Base-by-base conservation (phyloP, 2,797 vertebrate species). In the Capromys pilorides region DNA sequence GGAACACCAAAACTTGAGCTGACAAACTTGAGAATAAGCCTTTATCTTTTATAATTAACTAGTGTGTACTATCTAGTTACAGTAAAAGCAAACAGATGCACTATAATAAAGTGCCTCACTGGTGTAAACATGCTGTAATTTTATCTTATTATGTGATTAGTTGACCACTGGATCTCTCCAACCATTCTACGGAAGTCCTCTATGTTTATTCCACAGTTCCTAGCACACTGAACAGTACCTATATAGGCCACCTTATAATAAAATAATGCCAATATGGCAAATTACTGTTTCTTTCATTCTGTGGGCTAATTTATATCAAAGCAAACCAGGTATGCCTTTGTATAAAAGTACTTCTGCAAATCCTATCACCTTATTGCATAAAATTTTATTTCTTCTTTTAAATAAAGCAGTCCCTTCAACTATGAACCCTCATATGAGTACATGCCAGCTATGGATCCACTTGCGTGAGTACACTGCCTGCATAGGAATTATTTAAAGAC, bases 381-480 rank as follows among this genome's bases (percentile, higher is more conserved):
- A 54, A 80, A 88, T 85, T 81, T 94, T 85, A 69, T 67, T 67
- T 89, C 81, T 88, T 73, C 81, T 75, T 69, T 86, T 89, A 82
- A 92, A 45, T 39, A 13, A 67, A 67, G 14, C 84, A 54, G 26
- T 75, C 39, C 24, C 59, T 75, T 54, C 94, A 89, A 95, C 71
- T 57, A 6, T n/a, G 13, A 88, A 84, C 39, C 57, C 18, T 31
- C 59, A 80, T 81, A 81, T 82, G 75, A 75, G 1, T 26, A 33
- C 18, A 33, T 51, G 7, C 31, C 90, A 62, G n/a, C 39, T 62
- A 22, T 21, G 19, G 31, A 61, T n/a, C 36, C 54, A 19, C 5
- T 31, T 59, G 3, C 7, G 6, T 62, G 19, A 86, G 57, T 69
- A 54, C 8, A 31, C 12, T 45, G 1, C 49, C 11, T 64, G 16